Conservation (phyloP, 1,140 invertebrate species). For the Nasonia giraulti region DNA sequence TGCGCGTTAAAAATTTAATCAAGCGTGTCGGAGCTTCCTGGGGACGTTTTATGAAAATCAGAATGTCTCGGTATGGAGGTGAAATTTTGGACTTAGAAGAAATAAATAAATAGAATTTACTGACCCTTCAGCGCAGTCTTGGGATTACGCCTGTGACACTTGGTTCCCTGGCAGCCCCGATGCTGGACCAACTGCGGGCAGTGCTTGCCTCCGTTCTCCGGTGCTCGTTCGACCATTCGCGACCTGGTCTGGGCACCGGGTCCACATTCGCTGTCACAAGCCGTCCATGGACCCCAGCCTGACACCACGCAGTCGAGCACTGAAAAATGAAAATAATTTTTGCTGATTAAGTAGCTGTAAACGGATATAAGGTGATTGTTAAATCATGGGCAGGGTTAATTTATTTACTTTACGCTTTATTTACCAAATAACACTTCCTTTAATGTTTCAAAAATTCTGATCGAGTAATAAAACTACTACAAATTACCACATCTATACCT, state of each 20-base stretch:
- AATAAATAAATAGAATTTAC: slow-evolving; percentile 52
- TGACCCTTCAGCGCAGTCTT: slow-evolving; percentile 83
- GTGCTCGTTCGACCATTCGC: slow-evolving; percentile 78
- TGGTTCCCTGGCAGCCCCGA: slow-evolving; percentile 83
- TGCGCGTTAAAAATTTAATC: slow-evolving; percentile 29
- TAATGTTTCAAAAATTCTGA: no score
- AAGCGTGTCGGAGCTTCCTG: not conserved
- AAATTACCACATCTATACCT: no score
- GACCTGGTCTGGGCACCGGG: slow-evolving; percentile 84
- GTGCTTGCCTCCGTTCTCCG: slow-evolving; percentile 84
- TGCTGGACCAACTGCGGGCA: slow-evolving; percentile 86
- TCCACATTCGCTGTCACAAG: slow-evolving; percentile 85
- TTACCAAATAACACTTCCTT: no score
- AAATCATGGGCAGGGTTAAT: not conserved
- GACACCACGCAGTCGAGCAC: slow-evolving; percentile 88
- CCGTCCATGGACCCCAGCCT: slow-evolving; percentile 87
- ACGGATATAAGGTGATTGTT: not conserved
- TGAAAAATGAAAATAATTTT: slow-evolving; percentile 65
- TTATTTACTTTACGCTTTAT: no score
- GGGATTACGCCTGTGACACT: slow-evolving; percentile 80
- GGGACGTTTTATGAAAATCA: not conserved
- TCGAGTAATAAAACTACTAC: no score
- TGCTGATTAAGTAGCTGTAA: not conserved
- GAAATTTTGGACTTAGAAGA: not conserved
- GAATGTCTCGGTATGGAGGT: not conserved